Evolutionary conservation across 1,140 invertebrate species (phyloP), one percentile per base, ranked within the genome.

Genomic region (Drosophila novamexicana): DNA sequence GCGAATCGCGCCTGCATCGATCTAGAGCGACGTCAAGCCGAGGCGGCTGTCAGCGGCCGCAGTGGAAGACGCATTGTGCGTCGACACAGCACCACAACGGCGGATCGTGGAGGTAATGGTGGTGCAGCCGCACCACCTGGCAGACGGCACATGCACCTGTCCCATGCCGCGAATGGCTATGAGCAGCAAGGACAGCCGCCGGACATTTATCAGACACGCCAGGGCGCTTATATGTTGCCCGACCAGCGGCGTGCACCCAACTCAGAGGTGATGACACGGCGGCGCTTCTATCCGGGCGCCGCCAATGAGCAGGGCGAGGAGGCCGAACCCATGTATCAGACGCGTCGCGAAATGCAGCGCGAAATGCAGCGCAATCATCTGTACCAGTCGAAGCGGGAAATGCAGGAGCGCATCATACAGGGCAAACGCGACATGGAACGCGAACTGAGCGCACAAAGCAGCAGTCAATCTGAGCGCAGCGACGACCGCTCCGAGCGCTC

Each of bases 1-100:
- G 91, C 91, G 34, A 92, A 92, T 71, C 79, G 92, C 6, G 92
- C 92, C 2, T 85, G 91, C 44, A 92, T 92, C 14, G 92, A 92
- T 76, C 77, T 92, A 34, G 90, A 92, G 36, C 67, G 91, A 1
- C 56, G 91, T 5, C 90, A 91, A 47, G 90, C 85, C 1, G 91
- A 92, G 22, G 85, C 86, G 12, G 73, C 81, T 2, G 75, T 67
- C 1, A 22, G 47, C 1, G 64, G 61, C 2, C 67, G 75, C 1
- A 75, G 64, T 34, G 86, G 91, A 6, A 73, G 81, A 6, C 61
- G 86, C 3, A 91, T 92, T 40, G 79, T 92, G 34, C 74, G 92
- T 6, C 70, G 92, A 2, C 92, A 92, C 59, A 92, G 92, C 56
- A 92, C 91, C 9, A 92, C 91, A 9, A 91, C 90, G n/a, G 91